A percentile compares a stretch with the other conserved stretches of the same genome.
These are phyloP conservation scores for Acleris holmiana DNA, from an alignment of 2,888 invertebrate species.

Conservation along the genomic window DNA sequence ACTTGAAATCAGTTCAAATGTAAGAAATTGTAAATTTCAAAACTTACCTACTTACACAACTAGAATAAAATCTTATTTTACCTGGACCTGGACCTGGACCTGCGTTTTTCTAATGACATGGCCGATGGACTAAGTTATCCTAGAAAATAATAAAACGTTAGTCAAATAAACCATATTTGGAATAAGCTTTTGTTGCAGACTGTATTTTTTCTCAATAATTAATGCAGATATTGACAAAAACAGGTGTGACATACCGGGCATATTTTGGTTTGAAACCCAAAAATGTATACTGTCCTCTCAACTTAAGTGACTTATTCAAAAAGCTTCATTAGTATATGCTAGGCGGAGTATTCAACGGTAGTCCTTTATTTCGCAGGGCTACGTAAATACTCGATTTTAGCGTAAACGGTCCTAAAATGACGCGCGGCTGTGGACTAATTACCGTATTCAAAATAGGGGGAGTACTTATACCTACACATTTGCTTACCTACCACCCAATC, in stretches of 20 bases:
- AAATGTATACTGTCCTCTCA: not conserved
- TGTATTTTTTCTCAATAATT: no score
- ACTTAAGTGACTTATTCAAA: not conserved
- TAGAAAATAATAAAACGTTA: slow-evolving; percentile 6
- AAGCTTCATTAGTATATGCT: slow-evolving; percentile 15
- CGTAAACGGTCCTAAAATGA: not conserved
- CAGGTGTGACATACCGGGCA: no score
- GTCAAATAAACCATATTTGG: no score
- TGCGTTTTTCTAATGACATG: slow-evolving; percentile 13
- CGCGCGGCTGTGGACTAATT: slow-evolving; percentile 15
- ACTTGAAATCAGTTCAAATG: no score
- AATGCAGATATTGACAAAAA: no score
- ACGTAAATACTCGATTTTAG: slow-evolving; percentile 12
- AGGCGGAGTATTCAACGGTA: slow-evolving; percentile 5
- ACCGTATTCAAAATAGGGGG: slow-evolving; percentile 16
- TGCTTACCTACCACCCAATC: not conserved
- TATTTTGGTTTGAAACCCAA: no score
- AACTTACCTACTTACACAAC: no score
- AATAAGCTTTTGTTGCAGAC: no score
- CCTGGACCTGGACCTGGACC: not conserved
- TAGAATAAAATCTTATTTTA: not conserved
- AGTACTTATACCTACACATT: slow-evolving; percentile 3
- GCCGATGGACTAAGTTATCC: not conserved
- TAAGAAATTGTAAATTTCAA: no score
- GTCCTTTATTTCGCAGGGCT: slow-evolving; percentile 9